Evolutionary conservation across 2,113 vertebrate genomes (phyloP).

Genomic region (Bucco capensis): DNA sequence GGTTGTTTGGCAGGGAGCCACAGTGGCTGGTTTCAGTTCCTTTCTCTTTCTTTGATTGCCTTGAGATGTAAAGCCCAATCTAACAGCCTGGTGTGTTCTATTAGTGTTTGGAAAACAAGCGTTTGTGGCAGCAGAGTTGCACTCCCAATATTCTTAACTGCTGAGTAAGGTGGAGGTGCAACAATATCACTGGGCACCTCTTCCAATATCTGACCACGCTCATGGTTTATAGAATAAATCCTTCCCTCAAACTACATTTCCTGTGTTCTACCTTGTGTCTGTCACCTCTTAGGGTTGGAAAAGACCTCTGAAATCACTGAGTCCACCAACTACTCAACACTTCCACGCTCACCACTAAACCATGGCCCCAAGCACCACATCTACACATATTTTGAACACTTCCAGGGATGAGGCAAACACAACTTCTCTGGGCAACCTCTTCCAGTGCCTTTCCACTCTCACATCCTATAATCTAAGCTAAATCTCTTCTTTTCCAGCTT

Average conservation of each 20-base stretch:
- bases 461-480: no score
- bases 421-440: no score
- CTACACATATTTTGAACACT: no score
- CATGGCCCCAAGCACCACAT: no score
- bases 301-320: no score
- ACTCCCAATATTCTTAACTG: not conserved
- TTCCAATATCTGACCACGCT: not conserved
- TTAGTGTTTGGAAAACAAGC: not conserved
- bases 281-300: not conserved
- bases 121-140: not conserved
- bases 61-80: not conserved
- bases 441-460: no score
- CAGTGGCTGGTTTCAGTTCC: not conserved
- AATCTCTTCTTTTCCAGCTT: no score
- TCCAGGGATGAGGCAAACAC: no score
- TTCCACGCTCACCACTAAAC: no score
- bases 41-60: not conserved
- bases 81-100: not conserved
- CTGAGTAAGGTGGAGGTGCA: accelerated
- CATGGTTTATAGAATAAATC: not conserved
- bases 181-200: not conserved
- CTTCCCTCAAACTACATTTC: not conserved
- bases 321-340: no score
- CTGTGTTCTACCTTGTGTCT: not conserved
- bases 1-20: not conserved